Percentiles rank a stretch among this genome's conserved stretches.
Conservation (phyloP, 2,797 vertebrate species). For the Lepus townsendii region DNA sequence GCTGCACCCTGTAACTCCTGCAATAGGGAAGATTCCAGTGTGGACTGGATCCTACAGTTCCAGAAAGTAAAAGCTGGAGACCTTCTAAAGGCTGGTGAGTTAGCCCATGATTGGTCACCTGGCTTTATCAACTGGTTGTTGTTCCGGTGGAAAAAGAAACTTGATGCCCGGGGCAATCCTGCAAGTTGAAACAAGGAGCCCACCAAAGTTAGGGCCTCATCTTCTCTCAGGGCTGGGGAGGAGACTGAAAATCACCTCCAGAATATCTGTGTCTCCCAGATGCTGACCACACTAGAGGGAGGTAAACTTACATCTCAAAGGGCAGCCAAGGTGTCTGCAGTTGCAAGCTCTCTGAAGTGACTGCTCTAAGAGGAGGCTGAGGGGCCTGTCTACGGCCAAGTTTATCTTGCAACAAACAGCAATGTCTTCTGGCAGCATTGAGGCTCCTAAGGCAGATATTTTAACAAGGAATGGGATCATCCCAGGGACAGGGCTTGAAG, state of each 20-base stretch:
- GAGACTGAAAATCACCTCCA: neutral
- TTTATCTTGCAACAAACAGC: neutral
- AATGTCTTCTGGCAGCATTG: neutral
- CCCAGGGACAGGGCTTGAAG: neutral
- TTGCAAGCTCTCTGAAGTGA: neutral
- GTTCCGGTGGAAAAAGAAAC: neutral
- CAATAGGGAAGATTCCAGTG: neutral
- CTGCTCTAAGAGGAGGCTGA: neutral
- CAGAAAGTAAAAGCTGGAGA: neutral
- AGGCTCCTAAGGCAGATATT: neutral
- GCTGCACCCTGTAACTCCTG: neutral
- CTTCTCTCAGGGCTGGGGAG: neutral
- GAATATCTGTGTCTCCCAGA: neutral
- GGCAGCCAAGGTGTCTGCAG: neutral
- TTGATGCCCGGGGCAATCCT: neutral
- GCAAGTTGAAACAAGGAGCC: neutral
- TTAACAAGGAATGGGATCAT: neutral
- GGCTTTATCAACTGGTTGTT: neutral
- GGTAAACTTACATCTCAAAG: neutral
- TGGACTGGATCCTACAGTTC: neutral
- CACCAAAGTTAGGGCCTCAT: neutral
- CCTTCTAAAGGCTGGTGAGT: neutral
- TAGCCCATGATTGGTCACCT: neutral
- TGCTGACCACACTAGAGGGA: neutral
- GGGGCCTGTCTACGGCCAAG: neutral